Evolutionary conservation across 30 jellyfish, hydroid and myxozoan species (phyloP), one percentile per base, ranked within the genome.

Genomic region (Turritopsis dohrnii): DNA sequence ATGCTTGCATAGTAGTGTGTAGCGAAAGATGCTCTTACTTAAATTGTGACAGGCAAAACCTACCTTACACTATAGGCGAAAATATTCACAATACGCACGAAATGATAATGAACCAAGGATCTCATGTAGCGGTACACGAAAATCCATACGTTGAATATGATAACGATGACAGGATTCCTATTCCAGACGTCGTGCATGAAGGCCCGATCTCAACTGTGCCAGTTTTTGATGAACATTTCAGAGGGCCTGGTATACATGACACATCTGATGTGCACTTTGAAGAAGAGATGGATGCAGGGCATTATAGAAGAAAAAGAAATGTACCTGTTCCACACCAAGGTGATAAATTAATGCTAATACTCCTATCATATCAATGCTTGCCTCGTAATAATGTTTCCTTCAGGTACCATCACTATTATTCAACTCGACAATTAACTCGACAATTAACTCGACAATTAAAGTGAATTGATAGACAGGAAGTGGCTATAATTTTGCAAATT

Each of bases 201-300:
- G 83, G 94, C 72, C 96, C 96, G 79, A 85, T 84, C 53, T 85
- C 96, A 8, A 66, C 93, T 8, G 88, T 88, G 0, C 88, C 96
- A 21, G 96, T 89, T 73, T 89, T 84, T 66, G 94, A 82, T 52
- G 88, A 84, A 89, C 94, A 89, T n/a, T 84, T 89, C n/a, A 84
- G 85, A 65, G 94, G 96, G 9, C 96, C 96, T 19, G 96, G 94
- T 7, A 85, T 84, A 65, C 94, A 81, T 41, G 94, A 89, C 52
- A 88, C 82, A 75, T 86, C 94, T 18, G 96, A 85, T 66, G 96
- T 84, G 25, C 94, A 89, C 71, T 85, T 79, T 85, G 96, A 89
- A 82, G 96, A 83, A 65, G 96, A 85, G 85, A 85, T 84, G 94
- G 90, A 89, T 80, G 94, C 88, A 16, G 87, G 79, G 41, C 94